phyloP scores from a whole-genome alignment of 92 coral and sea anemone genomes.

The Galaxea fascicularis region DNA sequence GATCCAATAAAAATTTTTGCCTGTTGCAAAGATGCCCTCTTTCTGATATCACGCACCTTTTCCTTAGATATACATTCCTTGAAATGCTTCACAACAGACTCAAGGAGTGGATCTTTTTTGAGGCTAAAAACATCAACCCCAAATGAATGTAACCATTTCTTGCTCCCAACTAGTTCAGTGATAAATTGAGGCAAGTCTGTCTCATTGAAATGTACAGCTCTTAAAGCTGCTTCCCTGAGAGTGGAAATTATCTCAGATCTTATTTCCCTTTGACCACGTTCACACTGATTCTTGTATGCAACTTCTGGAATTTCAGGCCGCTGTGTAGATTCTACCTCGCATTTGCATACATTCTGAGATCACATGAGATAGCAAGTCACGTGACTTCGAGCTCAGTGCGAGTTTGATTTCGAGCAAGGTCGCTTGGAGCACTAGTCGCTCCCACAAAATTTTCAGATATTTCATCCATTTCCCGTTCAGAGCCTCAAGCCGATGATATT shows the following conservation, averaged over 20 bases:
- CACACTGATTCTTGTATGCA: constrained; percentile 6
- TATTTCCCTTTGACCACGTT: constrained; percentile 16
- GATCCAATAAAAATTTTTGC: constrained; percentile 3
- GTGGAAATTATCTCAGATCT: constrained; percentile 19
- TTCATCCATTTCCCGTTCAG: too few relatives aligned
- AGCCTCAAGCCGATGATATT: too few relatives aligned
- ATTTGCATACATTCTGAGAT: too few relatives aligned
- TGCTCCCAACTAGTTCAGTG: constrained; percentile 14
- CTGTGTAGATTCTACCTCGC: constrained; percentile 13
- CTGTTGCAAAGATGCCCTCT: constrained; percentile 22
- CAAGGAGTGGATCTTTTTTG: constrained; percentile 28
- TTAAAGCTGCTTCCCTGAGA: constrained; percentile 11
- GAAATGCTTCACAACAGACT: constrained; percentile 20
- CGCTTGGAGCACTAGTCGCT: too few relatives aligned
- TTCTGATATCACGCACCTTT: not conserved
- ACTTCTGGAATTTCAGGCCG: not conserved
- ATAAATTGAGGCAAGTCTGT: constrained; percentile 6
- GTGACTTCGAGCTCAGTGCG: too few relatives aligned
- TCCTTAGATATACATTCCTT: constrained; percentile 18
- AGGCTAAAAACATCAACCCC: constrained; percentile 17
- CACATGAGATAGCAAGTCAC: too few relatives aligned
- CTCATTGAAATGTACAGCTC: constrained; percentile 13
- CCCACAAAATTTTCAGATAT: too few relatives aligned
- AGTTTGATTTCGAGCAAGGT: too few relatives aligned
- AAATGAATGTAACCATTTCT: constrained; percentile 20